phyloP scores from a whole-genome alignment of 1,140 invertebrate species.

The Hycleus cichorii region DNA sequence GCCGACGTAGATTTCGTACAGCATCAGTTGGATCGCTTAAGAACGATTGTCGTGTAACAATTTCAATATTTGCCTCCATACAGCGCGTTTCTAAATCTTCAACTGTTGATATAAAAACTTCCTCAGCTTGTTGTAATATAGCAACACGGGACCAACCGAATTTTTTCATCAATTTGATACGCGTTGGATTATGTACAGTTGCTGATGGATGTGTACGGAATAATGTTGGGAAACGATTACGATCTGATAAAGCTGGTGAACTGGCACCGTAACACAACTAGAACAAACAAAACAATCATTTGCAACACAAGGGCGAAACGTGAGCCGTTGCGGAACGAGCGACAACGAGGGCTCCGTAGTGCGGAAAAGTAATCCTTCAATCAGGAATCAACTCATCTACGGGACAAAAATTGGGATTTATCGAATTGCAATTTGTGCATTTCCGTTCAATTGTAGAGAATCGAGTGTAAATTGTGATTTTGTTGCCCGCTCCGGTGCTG shows the following conservation, averaged over 20 bases:
- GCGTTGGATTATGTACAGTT: constrained; percentile 97
- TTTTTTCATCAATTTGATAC: constrained; percentile 93
- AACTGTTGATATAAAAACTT: constrained; percentile 97
- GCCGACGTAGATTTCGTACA: constrained; percentile 83
- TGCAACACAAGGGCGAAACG: no score
- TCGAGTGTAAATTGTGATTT: not conserved
- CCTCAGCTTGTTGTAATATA: constrained; percentile 96
- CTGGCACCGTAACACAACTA: constrained; percentile 97
- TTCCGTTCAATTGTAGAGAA: not conserved
- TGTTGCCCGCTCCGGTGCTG: not conserved
- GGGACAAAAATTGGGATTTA: no score
- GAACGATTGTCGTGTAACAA: constrained; percentile 84
- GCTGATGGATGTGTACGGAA: constrained; percentile 99
- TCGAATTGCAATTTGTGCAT: no score
- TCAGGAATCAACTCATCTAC: no score
- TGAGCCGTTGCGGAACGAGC: no score
- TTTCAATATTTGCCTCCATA: constrained; percentile 62
- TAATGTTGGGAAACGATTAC: constrained; percentile 93
- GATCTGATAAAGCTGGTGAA: constrained; percentile 95
- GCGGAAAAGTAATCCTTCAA: no score
- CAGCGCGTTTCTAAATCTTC: constrained; percentile 94
- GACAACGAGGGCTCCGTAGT: no score
- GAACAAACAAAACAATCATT: constrained; percentile 26
- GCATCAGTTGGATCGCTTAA: constrained; percentile 94
- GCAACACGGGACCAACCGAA: constrained; percentile 96